Conservation (phyloP, 2,113 vertebrate species). For the Neolamprologus longior region DNA sequence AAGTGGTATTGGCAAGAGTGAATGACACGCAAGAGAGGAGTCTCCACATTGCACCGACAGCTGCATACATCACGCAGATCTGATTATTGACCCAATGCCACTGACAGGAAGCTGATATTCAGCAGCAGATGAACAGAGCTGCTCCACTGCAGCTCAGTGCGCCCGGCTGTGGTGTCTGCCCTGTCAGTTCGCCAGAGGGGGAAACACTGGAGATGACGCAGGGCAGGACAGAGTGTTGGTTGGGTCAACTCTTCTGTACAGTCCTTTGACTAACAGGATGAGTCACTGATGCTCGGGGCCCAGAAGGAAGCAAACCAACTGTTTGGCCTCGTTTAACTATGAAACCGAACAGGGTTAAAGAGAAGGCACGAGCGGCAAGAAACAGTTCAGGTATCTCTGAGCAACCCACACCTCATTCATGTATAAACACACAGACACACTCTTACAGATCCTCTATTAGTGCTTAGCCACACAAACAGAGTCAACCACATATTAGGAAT, state of each 20-base stretch:
- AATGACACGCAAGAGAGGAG: background rate
- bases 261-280: conserved; percentile 38
- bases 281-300: conserved; percentile 20
- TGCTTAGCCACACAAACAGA: background rate
- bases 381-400: background rate
- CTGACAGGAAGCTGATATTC: conserved; percentile 10
- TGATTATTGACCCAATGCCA: conserved; percentile 3
- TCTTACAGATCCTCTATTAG: background rate
- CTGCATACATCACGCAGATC: background rate
- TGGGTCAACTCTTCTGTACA: conserved; percentile 25
- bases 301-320: background rate
- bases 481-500: background rate
- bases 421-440: background rate
- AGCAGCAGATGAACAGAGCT: conserved; percentile 4
- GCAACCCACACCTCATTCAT: background rate
- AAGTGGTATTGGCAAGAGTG: conserved; percentile 4
- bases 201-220: conserved; percentile 37
- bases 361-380: background rate
- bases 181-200: conserved; percentile 28
- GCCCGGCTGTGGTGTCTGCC: background rate
- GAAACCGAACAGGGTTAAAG: conserved; percentile 11
- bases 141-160: background rate
- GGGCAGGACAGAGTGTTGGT: conserved; percentile 16
- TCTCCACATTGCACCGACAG: background rate
- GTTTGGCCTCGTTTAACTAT: conserved; percentile 28